Base-by-base conservation (phyloP, 2,797 vertebrate species). In the Toxotes lorentzi region DNA sequence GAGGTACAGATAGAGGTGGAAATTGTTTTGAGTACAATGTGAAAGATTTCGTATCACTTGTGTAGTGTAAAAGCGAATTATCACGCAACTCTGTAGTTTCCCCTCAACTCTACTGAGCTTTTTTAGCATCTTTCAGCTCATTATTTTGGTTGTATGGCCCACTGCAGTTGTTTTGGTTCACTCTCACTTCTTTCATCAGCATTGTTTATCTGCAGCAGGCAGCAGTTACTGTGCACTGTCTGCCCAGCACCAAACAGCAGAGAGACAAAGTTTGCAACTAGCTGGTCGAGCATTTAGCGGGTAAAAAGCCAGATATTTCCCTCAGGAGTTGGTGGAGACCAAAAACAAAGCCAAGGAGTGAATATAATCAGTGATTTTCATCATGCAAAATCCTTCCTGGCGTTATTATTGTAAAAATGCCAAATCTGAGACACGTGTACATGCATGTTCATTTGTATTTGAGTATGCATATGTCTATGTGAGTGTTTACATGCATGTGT, bases 1-100 rank as follows among this genome's bases (percentile, higher is more conserved):
- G 5, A 58, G 58, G 47, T 56, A 48, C 48, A 62, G 24, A 48
- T 71, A 43, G 50, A 76, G 17, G 27, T 54, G 41, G 32, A 81
- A 9, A 24, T 32, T 30, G 27, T 30, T 30, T 30, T 30, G 3
- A 2, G 27, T 30, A 30, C 4, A 30, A 30, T 40, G n/a, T 34
- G n/a, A 35, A 63, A 64, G 53, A 30, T 30, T 30, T 30, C 2
- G 4, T 23, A 21, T 58, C 17, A 12, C 43, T 48, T 8, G 27
- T 30, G 27, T 30, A 30, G 27, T 2, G 27, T 30, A 30, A 30
- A 30, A 30, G 4, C 27, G 3, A 30, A 24, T 2, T 12, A 8
- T 48, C 23, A 21, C 3, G 2, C 19, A 40, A 34, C 2, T 43
- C n/a, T 16, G 19, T 38, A 10, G 17, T 32, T 32, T 17, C 14